These are phyloP conservation scores for Hesperophylax magnus DNA, from an alignment of 1,140 invertebrate genomes.

Conservation along the genomic window DNA sequence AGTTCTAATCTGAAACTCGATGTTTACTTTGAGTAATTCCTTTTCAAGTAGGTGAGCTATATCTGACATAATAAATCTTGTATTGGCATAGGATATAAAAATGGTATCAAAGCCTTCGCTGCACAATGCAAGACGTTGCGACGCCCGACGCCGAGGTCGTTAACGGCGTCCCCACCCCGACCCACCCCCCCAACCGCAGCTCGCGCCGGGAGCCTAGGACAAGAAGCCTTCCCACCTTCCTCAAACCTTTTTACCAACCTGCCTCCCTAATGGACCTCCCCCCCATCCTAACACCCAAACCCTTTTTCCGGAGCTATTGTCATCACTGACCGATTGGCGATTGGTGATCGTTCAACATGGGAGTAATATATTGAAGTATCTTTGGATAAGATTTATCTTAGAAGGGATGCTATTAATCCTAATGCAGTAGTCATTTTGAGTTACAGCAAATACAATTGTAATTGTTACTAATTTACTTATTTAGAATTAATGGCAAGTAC, in stretches of 20 bases:
- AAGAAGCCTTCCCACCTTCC: neutral
- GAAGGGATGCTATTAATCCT: too few species aligned
- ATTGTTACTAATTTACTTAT: too few species aligned
- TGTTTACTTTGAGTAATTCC: too few species aligned
- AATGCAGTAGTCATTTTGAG: too few species aligned
- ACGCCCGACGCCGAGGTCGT: constrained; percentile 41
- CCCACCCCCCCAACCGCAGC: constrained; percentile 10
- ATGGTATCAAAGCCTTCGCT: constrained; percentile 27
- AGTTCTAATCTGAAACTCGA: too few species aligned
- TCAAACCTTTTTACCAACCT: neutral
- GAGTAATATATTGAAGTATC: too few species aligned
- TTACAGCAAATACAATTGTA: too few species aligned
- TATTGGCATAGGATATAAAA: constrained; percentile 16
- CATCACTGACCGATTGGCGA: constrained; percentile 14
- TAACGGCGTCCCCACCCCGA: constrained; percentile 25
- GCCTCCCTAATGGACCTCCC: neutral
- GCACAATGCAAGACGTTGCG: constrained; percentile 45
- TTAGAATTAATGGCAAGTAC: too few species aligned
- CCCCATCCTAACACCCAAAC: neutral
- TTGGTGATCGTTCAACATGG: constrained; percentile 16
- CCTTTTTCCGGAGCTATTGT: constrained; percentile 1
- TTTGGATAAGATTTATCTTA: too few species aligned
- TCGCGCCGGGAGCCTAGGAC: neutral
- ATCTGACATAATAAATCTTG: too few species aligned
- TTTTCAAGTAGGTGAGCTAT: too few species aligned